Conservation (phyloP, 2,888 invertebrate genomes). For the Fabriciana adippe region DNA sequence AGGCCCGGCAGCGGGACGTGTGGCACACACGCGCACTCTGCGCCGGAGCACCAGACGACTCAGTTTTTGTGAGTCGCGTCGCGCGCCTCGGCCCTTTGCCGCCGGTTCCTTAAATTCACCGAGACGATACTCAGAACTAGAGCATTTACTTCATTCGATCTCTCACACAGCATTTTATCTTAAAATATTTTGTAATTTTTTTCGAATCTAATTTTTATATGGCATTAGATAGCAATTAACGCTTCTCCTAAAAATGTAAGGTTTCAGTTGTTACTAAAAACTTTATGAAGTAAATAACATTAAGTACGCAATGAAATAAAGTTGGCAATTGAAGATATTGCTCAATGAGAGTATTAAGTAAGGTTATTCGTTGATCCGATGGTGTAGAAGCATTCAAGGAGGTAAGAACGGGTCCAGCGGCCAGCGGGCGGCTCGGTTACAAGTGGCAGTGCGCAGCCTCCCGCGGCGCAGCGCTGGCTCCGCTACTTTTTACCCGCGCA, state of each 20-base stretch:
- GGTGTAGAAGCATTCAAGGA: neutral
- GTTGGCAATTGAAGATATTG: neutral
- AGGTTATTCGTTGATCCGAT: neutral
- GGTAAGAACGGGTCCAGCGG: slow-evolving; percentile 39
- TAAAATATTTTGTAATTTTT: slow-evolving; percentile 14
- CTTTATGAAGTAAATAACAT: too few species aligned
- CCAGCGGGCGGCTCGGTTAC: slow-evolving; percentile 44
- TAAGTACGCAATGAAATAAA: neutral
- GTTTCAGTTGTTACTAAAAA: too few species aligned
- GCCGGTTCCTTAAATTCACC: slow-evolving; percentile 64
- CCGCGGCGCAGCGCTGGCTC: slow-evolving; percentile 69
- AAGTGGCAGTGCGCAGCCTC: slow-evolving; percentile 55
- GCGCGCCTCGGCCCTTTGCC: slow-evolving; percentile 63
- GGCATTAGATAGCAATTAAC: too few species aligned
- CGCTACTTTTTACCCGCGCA: slow-evolving; percentile 72
- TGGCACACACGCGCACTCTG: slow-evolving; percentile 51
- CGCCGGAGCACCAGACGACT: slow-evolving; percentile 62
- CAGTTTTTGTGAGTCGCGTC: slow-evolving; percentile 75
- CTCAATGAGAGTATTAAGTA: slow-evolving; percentile 1
- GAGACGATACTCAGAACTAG: slow-evolving; percentile 73
- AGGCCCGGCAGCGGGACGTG: slow-evolving; percentile 7
- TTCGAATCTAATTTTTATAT: neutral
- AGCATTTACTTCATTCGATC: slow-evolving; percentile 53
- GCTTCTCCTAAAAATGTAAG: too few species aligned
- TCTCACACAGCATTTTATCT: slow-evolving; percentile 42